Evolutionary conservation across 2,113 vertebrate species (phyloP), one percentile per base, ranked within the genome.

Genomic region (Corythornis cristatus): DNA sequence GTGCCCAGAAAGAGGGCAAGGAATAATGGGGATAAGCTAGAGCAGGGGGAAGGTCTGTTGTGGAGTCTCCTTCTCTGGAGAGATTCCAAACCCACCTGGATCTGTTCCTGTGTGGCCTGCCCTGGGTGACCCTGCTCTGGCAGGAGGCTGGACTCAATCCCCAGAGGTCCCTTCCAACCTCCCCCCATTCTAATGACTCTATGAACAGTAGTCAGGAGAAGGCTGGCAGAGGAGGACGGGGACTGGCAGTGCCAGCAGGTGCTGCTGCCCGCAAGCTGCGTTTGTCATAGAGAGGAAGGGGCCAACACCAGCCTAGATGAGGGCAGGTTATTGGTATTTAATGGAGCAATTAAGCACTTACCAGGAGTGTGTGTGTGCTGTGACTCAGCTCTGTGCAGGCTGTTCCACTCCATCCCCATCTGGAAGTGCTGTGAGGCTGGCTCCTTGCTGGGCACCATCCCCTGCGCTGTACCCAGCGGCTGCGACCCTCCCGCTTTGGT

Each of bases 391-490:
- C 29, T 48, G 7, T 35, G 29, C 6, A 23, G 66, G 42, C 8
- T 88, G 58, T 53, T n/a, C 76, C 45, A 15, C 11, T 17, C 25
- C 67, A 25, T 25, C 18, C 58, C 29, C 46, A 6, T 6, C 43
- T 61, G 58, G 45, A 48, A 25, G 35, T 15, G 58, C 28, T 22
- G 45, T 53, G 68, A 65, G 67, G 45, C 12, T 77, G 4, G 0
- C 15, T 56, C 50, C 65, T 70, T 15, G n/a, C 70, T 64, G 84
- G 50, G 20, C 68, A 37, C 0, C 0, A 21, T 65, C 11, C 17
- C 2, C 4, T 1, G 0, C 29, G 37, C 29, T 35, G 11, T 31
- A 28, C 17, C 11, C 37, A 2, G 56, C 6, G 43, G 61, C 70
- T 61, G 66, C 37, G 61, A 51, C 23, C 15, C 26, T 56, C 82